These are phyloP conservation scores for Scelioninae gen. 2 DNA, from an alignment of 2,888 invertebrate species.

Conservation along the genomic window DNA sequence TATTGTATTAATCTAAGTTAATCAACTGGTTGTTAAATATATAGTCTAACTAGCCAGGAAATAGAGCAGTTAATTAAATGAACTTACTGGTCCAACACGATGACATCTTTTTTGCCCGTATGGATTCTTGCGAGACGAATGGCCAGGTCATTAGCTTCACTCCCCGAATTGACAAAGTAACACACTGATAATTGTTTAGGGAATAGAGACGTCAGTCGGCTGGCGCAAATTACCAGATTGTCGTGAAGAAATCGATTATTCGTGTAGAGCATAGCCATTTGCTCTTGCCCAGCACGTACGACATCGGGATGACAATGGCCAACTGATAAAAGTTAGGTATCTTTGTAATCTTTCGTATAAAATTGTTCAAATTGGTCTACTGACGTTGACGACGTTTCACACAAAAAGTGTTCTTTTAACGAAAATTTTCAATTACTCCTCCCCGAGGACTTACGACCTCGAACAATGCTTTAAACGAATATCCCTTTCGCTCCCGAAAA, in stretches of 20 bases:
- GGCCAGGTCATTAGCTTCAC: constrained; percentile 98
- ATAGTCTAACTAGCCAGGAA: too few relatives aligned
- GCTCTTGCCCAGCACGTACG: constrained; percentile 91
- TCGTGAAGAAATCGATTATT: constrained; percentile 98
- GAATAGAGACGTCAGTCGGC: constrained; percentile 87
- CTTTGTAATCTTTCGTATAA: constrained; percentile 50
- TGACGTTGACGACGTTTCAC: constrained; percentile 28
- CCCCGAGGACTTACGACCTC: constrained; percentile 35
- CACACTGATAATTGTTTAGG: constrained; percentile 92
- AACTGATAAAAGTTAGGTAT: constrained; percentile 79
- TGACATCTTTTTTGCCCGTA: constrained; percentile 91
- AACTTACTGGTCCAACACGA: constrained; percentile 97
- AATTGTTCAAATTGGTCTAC: constrained; percentile 43
- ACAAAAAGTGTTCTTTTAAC: constrained; percentile 41
- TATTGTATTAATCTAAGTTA: too few relatives aligned
- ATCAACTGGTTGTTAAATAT: too few relatives aligned
- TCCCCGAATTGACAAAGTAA: constrained; percentile 98
- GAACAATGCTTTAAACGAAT: constrained; percentile 34
- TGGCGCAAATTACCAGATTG: constrained; percentile 93
- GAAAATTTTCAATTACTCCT: constrained; percentile 52
- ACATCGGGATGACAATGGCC: constrained; percentile 98
- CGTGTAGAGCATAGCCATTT: constrained; percentile 94
- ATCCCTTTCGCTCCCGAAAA: constrained; percentile 16
- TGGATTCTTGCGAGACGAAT: constrained; percentile 91
- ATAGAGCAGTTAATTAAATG: constrained; percentile 26